These are phyloP conservation scores for Morelia viridis DNA, from an alignment of 2,797 vertebrate species.

Conservation along the genomic window DNA sequence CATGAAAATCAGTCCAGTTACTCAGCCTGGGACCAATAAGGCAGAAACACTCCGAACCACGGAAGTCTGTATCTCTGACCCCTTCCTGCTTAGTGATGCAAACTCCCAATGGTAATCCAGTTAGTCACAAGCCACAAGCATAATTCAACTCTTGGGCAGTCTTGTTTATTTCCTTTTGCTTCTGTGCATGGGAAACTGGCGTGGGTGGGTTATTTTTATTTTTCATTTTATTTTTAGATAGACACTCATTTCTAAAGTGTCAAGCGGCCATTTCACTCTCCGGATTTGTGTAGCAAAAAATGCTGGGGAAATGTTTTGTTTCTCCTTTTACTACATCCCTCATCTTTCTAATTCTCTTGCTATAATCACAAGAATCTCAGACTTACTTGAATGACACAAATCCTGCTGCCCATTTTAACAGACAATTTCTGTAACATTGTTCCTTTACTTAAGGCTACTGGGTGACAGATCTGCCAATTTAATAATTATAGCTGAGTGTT, in stretches of 20 bases:
- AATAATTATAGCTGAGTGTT: neutral
- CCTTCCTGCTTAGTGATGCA: conserved; percentile 21
- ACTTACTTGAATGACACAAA: neutral
- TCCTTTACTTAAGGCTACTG: neutral
- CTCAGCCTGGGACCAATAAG: conserved; percentile 26
- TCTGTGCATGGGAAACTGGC: conserved; percentile 3
- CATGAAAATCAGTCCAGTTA: conserved; percentile 15
- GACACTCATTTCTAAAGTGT: conserved; percentile 32
- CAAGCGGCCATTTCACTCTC: conserved; percentile 35
- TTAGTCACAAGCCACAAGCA: conserved; percentile 7
- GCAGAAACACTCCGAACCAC: conserved; percentile 1
- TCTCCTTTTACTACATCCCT: neutral
- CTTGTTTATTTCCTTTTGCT: conserved; percentile 27
- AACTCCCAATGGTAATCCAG: conserved; percentile 13
- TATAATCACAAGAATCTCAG: neutral
- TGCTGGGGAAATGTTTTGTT: conserved; percentile 10
- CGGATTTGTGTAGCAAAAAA: conserved; percentile 28
- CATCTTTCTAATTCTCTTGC: neutral
- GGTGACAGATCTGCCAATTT: neutral
- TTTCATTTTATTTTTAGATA: conserved; percentile 50
- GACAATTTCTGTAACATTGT: neutral
- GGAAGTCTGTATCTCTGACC: conserved; percentile 8
- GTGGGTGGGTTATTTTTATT: conserved; percentile 29
- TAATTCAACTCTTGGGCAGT: conserved; percentile 11
- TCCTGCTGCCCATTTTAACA: neutral